phyloP scores from a whole-genome alignment of 2,888 invertebrate species.

The Tridacna crocea region DNA sequence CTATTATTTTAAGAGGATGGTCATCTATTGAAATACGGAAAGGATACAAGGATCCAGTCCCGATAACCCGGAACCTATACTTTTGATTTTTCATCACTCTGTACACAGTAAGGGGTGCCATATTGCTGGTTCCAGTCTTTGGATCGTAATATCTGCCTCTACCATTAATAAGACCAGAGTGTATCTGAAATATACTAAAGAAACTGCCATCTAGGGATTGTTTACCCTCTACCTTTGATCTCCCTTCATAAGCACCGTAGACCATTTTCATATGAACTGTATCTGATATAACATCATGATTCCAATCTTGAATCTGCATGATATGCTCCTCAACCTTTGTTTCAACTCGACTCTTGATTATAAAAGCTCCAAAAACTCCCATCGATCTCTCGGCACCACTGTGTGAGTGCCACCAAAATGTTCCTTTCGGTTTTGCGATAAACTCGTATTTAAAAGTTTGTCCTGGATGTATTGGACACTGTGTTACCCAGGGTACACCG shows the following conservation, averaged over 20 bases:
- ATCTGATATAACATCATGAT: conserved; percentile 69
- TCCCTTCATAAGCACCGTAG: conserved; percentile 61
- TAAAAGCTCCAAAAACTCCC: conserved; percentile 77
- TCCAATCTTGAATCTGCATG: conserved; percentile 73
- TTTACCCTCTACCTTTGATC: conserved; percentile 39
- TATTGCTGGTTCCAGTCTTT: conserved; percentile 45
- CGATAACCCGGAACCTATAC: conserved; percentile 73
- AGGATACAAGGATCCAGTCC: conserved; percentile 67
- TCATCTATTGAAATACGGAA: conserved; percentile 71
- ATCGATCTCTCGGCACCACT: conserved; percentile 73
- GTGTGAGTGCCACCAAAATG: conserved; percentile 76
- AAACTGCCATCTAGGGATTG: conserved; percentile 57
- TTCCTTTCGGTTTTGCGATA: conserved; percentile 67
- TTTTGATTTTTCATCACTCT: conserved; percentile 48
- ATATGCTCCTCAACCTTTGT: conserved; percentile 58
- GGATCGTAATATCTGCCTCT: conserved; percentile 65
- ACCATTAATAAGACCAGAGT: conserved; percentile 75
- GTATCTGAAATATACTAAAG: conserved; percentile 63
- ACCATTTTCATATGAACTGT: conserved; percentile 61
- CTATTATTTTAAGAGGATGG: conserved; percentile 68
- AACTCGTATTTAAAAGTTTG: conserved; percentile 79
- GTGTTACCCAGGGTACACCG: conserved; percentile 75
- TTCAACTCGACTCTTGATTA: conserved; percentile 64
- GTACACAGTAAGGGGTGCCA: conserved; percentile 66
- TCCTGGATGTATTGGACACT: conserved; percentile 78